Evolutionary conservation across 2,797 vertebrate species (phyloP).

Genomic region (Xyrichtys novacula): DNA sequence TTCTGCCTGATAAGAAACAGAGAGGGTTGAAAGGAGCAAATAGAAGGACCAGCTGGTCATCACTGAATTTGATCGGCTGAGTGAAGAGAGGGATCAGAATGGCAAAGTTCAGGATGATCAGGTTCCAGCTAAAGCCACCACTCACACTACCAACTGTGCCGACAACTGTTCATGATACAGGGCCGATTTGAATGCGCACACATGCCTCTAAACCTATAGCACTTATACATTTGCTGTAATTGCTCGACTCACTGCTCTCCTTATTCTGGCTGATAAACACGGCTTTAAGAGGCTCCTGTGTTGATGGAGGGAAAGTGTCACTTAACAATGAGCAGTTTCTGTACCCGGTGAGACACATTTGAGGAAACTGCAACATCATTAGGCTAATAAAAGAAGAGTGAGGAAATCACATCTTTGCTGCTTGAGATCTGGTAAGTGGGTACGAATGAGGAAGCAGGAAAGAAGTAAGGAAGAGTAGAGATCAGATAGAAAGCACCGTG

Average conservation of each 20-base stretch:
- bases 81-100: conserved; percentile 64
- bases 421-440: conserved; percentile 3
- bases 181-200: conserved; percentile 14
- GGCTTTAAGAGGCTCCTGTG: conserved; percentile 15
- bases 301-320: conserved; percentile 25
- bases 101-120: conserved; percentile 69
- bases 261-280: conserved; percentile 53
- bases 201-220: background rate
- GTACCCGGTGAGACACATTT: conserved; percentile 7
- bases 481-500: background rate
- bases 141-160: conserved; percentile 12
- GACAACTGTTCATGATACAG: conserved; percentile 26
- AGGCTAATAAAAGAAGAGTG: background rate
- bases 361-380: conserved; percentile 1
- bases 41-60: conserved; percentile 64
- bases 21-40: conserved; percentile 27
- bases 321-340: conserved; percentile 11
- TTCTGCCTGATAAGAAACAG: conserved; percentile 64
- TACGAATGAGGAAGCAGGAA: background rate
- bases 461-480: background rate
- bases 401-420: background rate
- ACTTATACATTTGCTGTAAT: conserved; percentile 36
- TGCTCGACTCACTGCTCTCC: conserved; percentile 39
- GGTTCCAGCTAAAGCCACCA: conserved; percentile 52
- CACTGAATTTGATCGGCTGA: conserved; percentile 65